Evolutionary conservation across 2,888 invertebrate species (phyloP).

Genomic region (Luperina nickerlii): DNA sequence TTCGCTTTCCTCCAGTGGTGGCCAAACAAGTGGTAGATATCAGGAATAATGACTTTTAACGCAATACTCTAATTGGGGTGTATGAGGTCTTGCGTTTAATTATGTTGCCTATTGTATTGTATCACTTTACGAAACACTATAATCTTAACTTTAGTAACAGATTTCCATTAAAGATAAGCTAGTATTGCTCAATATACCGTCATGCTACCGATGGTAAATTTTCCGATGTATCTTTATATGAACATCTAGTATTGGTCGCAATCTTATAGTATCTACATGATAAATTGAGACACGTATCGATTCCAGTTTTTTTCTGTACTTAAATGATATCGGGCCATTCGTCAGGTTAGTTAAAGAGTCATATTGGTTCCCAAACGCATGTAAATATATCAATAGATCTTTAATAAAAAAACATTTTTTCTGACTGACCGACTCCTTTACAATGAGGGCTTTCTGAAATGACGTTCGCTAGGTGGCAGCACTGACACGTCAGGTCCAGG

Average conservation of each 20-base stretch:
- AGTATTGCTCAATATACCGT: constrained; percentile 7
- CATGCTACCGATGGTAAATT: constrained; percentile 1
- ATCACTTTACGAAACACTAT: neutral
- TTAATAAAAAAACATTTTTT: too few species aligned
- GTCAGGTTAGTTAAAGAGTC: neutral
- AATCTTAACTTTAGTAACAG: constrained; percentile 21
- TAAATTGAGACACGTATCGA: neutral
- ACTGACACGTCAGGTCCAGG: too few species aligned
- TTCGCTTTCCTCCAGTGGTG: too few species aligned
- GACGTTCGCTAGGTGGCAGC: too few species aligned
- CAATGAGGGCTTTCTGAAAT: too few species aligned
- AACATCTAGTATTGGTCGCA: constrained; percentile 14
- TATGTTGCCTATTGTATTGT: neutral
- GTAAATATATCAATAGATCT: too few species aligned
- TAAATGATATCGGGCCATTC: neutral
- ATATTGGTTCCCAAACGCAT: neutral
- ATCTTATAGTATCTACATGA: constrained; percentile 23
- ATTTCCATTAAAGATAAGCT: constrained; percentile 25
- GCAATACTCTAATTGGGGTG: neutral
- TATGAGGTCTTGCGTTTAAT: neutral
- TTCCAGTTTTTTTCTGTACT: neutral
- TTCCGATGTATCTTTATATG: constrained; percentile 3
- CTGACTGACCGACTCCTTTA: too few species aligned
- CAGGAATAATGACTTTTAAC: neutral
- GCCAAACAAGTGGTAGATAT: too few species aligned